These are phyloP conservation scores for Euthynnus affinis DNA, from an alignment of 2,797 vertebrate genomes.

Conservation along the genomic window DNA sequence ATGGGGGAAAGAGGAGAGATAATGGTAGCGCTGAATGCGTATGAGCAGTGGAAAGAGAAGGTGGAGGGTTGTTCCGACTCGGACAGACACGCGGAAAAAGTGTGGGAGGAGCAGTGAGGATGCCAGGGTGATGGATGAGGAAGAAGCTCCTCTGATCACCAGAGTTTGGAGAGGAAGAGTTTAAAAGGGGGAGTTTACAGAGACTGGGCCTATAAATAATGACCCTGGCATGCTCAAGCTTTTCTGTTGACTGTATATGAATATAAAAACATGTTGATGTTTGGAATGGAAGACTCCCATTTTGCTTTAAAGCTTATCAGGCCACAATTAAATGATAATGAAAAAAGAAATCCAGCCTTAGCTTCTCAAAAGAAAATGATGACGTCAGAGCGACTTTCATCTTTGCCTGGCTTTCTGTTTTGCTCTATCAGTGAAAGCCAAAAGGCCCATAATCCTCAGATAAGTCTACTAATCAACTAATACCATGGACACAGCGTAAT, in stretches of 20 bases:
- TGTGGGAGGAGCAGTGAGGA: slow-evolving; percentile 80
- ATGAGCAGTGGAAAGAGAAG: slow-evolving; percentile 67
- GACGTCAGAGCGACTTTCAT: slow-evolving; percentile 71
- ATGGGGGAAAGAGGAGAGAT: slow-evolving; percentile 63
- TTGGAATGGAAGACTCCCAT: slow-evolving; percentile 36
- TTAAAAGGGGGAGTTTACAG: slow-evolving; percentile 60
- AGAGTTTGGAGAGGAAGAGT: slow-evolving; percentile 68
- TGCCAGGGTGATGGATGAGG: slow-evolving; percentile 86
- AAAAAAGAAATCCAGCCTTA: slow-evolving; percentile 32
- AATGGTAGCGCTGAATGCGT: slow-evolving; percentile 76
- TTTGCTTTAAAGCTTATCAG: slow-evolving; percentile 73
- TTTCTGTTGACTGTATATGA: slow-evolving; percentile 32
- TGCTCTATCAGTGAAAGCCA: slow-evolving; percentile 74
- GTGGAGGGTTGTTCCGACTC: slow-evolving; percentile 49
- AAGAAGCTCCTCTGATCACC: slow-evolving; percentile 64
- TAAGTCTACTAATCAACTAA: slow-evolving; percentile 82
- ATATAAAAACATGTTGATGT: slow-evolving; percentile 51
- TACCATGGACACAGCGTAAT: slow-evolving; percentile 76
- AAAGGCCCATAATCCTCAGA: slow-evolving; percentile 78
- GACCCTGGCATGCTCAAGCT: slow-evolving; percentile 50
- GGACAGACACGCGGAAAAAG: slow-evolving; percentile 46
- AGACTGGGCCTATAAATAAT: slow-evolving; percentile 65
- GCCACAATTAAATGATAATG: slow-evolving; percentile 77
- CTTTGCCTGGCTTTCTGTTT: slow-evolving; percentile 64
- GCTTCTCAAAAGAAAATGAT: slow-evolving; percentile 65